Evolutionary conservation across 2,113 vertebrate species (phyloP), one percentile per base, ranked within the genome.

Genomic region (Channa argus): DNA sequence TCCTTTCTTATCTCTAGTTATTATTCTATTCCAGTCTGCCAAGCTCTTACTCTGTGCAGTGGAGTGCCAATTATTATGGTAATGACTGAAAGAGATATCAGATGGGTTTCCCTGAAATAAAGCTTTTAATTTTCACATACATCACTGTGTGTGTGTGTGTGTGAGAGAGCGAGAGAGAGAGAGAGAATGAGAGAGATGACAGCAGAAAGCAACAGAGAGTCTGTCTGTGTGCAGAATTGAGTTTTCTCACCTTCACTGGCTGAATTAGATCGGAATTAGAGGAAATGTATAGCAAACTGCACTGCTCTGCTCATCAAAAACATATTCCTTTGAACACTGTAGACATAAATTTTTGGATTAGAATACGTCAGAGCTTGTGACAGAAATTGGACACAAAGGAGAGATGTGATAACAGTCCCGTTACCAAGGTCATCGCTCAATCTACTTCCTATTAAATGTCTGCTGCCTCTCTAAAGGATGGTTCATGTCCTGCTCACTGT

Each of bases 71-170:
- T 91, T 92, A 93, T 91, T 91, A 91, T 92, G 89, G 83, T 90
- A 93, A 92, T 92, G 82, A 83, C 82, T 83, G 91, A 89, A 92
- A 92, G 88, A 88, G 88, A 93, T 91, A 91, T 91, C 89, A 89
- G 87, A 91, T 88, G 88, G 83, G 84, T 85, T 84, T 90, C 73
- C 86, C 80, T 85, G 83, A 44, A 89, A 88, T 89, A 85, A 78
- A 80, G 82, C 80, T 85, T 90, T 86, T 74, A 79, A 72, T 82
- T 86, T 88, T 85, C 74, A 74, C 80, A 83, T 74, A 65, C 74
- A 84, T 49, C 63, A 55, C 37, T 63, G 34, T 0, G 15, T 3
- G n/a, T 66, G 63, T 56, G 24, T 56, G 61, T 39, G 59, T 58
- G 34, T 56, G 52, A 41, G 61, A 41, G 8, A 41, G 33, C 13